These are phyloP conservation scores for Carassius carassius DNA, from an alignment of 2,113 vertebrate species.

Conservation along the genomic window DNA sequence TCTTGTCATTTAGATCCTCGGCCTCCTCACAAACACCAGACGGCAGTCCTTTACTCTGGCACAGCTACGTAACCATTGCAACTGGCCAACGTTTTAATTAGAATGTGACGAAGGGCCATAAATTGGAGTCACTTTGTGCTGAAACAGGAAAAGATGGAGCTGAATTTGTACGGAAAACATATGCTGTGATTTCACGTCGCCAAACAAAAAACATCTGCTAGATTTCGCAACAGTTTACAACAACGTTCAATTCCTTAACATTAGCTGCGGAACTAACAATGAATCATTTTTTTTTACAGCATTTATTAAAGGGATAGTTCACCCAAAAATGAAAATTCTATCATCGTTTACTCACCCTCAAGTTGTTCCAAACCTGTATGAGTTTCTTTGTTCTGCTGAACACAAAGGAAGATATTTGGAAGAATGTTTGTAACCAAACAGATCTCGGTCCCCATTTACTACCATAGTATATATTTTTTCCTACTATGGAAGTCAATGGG, in stretches of 20 bases:
- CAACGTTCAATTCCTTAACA: background rate
- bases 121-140: background rate
- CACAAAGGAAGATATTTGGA: too few relatives aligned
- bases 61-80: conserved; percentile 17
- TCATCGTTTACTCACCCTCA: too few relatives aligned
- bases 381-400: too few relatives aligned
- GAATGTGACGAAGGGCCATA: conserved; percentile 12
- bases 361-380: too few relatives aligned
- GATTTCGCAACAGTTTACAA: background rate
- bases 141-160: conserved; percentile 5
- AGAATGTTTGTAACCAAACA: too few relatives aligned
- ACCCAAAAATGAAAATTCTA: too few relatives aligned
- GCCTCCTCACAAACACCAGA: conserved; percentile 50
- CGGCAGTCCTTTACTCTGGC: conserved; percentile 13
- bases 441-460: too few relatives aligned
- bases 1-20: conserved; percentile 64
- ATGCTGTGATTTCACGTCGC: conserved; percentile 2
- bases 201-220: background rate
- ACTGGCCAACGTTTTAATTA: conserved; percentile 19
- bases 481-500: too few relatives aligned
- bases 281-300: background rate
- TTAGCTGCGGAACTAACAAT: background rate
- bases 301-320: too few relatives aligned
- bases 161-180: conserved; percentile 33
- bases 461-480: too few relatives aligned